Percentiles rank a stretch among this genome's conserved stretches.
Evolutionary conservation across 2,113 vertebrate genomes (phyloP).

Genomic region (Camelus dromedarius): DNA sequence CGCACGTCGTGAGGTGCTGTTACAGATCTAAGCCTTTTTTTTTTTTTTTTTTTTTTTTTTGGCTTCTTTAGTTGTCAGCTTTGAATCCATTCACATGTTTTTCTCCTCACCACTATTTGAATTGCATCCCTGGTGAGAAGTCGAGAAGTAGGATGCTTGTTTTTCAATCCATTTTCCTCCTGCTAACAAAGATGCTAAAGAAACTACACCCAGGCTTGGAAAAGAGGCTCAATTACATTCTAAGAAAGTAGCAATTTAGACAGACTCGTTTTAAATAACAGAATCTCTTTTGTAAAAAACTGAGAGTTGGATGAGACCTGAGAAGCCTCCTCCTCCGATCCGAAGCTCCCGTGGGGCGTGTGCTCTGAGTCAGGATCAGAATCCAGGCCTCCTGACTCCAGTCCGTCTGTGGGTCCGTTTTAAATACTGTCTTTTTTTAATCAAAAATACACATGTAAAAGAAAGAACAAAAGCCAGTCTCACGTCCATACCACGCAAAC

Average conservation of each 20-base stretch:
- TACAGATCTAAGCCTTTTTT: not conserved
- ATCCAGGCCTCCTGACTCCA: not conserved
- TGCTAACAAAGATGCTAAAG: not conserved
- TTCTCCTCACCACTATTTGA: not conserved
- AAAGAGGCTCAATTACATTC: not conserved
- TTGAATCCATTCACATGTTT: not conserved
- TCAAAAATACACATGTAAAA: not conserved
- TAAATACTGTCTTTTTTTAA: not conserved
- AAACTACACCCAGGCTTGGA: rapidly evolving
- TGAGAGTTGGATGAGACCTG: not conserved
- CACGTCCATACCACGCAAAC: rapidly evolving
- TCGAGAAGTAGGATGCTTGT: not conserved
- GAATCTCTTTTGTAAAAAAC: not conserved
- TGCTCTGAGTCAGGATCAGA: not conserved
- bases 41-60: not conserved
- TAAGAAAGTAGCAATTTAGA: not conserved
- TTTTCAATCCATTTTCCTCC: not conserved
- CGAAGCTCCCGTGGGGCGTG: rapidly evolving
- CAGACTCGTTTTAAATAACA: not conserved
- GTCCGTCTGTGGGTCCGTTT: not conserved
- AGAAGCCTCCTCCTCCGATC: not conserved
- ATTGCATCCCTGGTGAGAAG: not conserved
- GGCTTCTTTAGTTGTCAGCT: not conserved
- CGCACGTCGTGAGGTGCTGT: rapidly evolving
- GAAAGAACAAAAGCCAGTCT: not conserved